Evolutionary conservation across 1,140 invertebrate species (phyloP), one percentile per base, ranked within the genome.

Genomic region (Spodoptera frugiperda): DNA sequence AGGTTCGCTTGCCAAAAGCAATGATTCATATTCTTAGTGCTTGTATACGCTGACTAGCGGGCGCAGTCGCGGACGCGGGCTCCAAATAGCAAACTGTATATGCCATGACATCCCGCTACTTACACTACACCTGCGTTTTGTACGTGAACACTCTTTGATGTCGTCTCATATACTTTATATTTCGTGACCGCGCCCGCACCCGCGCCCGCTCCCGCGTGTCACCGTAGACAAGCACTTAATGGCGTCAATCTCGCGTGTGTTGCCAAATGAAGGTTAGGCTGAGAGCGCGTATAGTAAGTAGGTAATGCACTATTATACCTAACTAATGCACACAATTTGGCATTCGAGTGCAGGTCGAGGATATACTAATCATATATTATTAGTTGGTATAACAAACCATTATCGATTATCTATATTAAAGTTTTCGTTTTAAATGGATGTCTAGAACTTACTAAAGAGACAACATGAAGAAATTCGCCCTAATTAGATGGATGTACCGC

Each of bases 191-290:
- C 21, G 21, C 21, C 21, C 21, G 21, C 21, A 25, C 25, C 25
- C 0, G 25, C 25, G 25, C 0, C 25, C 25, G 25, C 25, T 2
- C 0, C 25, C 25, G 25, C 25, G 3, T 3, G 25, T 25, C 25
- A 25, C 3, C 25, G 25, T 25, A 4, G 5, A 25, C 1, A 25
- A 25, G 25, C 25, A 25, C 25, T 25, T 75, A 75, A 70, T 78
- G 30, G 48, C 65, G 46, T 67, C 53, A 78, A 73, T 73, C 49
- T 54, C 53, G 54, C n/a, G 51, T 44, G 33, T 44, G 55, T 67
- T 78, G 77, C 76, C 76, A 78, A 78, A 75, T 68, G 71, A 75
- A 67, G 63, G 71, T 65, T 67, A 78, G 70, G 9, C n/a, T 10
- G 48, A 51, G 12, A 51, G 12, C 11, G 15, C 12, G 12, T 67